Evolutionary conservation across 2,888 invertebrate genomes (phyloP).

Genomic region (Axea sp.): DNA sequence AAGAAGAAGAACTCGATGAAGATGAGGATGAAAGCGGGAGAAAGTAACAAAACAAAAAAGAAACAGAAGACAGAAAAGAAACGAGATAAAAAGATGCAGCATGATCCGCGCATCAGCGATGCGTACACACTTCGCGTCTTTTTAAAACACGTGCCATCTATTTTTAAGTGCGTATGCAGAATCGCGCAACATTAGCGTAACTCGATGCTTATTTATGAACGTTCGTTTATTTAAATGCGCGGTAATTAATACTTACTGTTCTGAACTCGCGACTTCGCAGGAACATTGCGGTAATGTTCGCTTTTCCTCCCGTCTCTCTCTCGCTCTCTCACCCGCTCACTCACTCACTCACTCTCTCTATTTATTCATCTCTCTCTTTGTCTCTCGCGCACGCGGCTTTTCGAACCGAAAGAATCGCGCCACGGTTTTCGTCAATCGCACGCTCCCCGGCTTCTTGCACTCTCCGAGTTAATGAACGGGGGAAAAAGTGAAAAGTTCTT

Average conservation of each 20-base stretch:
- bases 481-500: conserved; percentile 21
- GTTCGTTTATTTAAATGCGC: conserved; percentile 43
- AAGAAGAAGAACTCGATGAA: neutral
- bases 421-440: conserved; percentile 8
- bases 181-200: conserved; percentile 48
- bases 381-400: conserved; percentile 5
- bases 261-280: conserved; percentile 16
- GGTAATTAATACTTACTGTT: conserved; percentile 44
- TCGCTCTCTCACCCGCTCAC: no score
- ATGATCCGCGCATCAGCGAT: conserved; percentile 11
- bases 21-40: neutral
- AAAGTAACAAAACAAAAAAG: no score
- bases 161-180: conserved; percentile 46
- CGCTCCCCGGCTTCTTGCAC: conserved; percentile 1
- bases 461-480: conserved; percentile 10
- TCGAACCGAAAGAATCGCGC: conserved; percentile 8
- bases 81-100: neutral
- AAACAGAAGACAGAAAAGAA: neutral
- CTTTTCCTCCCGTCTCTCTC: neutral
- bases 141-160: conserved; percentile 49
- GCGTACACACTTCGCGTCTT: conserved; percentile 31
- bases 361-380: neutral
- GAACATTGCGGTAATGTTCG: conserved; percentile 11
- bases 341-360: neutral
- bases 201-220: conserved; percentile 48